Conservation (phyloP, 2,888 invertebrate species). For the Cheilosia pagana region DNA sequence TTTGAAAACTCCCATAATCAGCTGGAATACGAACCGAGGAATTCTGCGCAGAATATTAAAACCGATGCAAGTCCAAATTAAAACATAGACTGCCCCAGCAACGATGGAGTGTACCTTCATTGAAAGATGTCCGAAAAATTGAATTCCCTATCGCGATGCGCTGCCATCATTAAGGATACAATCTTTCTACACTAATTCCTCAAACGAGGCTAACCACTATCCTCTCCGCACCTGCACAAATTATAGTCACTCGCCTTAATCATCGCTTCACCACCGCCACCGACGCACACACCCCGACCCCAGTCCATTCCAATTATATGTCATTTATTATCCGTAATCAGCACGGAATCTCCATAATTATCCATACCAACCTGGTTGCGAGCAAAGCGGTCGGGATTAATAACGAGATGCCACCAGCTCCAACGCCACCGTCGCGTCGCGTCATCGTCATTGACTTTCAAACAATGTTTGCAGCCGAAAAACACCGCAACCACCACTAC, state of each 20-base stretch:
- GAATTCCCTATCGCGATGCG: not conserved
- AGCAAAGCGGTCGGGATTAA: slow-evolving; percentile 48
- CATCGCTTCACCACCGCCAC: slow-evolving; percentile 36
- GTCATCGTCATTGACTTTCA: slow-evolving; percentile 2
- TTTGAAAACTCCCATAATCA: too few relatives aligned
- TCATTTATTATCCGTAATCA: slow-evolving; percentile 75
- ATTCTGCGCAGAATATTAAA: too few relatives aligned
- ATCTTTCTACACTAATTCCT: slow-evolving; percentile 22
- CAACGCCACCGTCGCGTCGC: slow-evolving; percentile 4
- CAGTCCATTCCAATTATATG: slow-evolving; percentile 65
- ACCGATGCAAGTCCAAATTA: too few relatives aligned
- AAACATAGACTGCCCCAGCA: too few relatives aligned
- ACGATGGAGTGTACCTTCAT: too few relatives aligned
- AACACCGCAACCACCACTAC: slow-evolving; percentile 35
- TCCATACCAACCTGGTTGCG: slow-evolving; percentile 53
- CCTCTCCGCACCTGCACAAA: slow-evolving; percentile 47
- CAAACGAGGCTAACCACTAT: slow-evolving; percentile 39
- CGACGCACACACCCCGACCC: slow-evolving; percentile 48
- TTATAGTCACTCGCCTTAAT: slow-evolving; percentile 47
- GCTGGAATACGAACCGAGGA: too few relatives aligned
- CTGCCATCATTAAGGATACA: slow-evolving; percentile 34
- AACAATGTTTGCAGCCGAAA: slow-evolving; percentile 45
- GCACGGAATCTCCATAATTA: slow-evolving; percentile 73
- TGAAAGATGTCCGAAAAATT: not conserved
- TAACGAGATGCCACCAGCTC: slow-evolving; percentile 37